Conservation (phyloP, 2,113 vertebrate species). For the Scalopus aquaticus region DNA sequence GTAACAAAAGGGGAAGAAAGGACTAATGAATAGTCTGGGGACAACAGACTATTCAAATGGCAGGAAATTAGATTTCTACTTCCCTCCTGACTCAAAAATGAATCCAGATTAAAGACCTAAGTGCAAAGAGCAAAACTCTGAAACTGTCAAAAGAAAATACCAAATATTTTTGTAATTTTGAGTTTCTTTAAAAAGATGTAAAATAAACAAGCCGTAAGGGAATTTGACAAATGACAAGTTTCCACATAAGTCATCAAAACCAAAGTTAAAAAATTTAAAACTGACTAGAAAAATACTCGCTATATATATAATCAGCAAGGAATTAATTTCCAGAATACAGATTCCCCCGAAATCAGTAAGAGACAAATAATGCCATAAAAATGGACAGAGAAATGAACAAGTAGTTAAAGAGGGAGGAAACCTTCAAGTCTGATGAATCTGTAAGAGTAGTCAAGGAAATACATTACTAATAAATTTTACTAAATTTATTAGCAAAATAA, state of each 20-base stretch:
- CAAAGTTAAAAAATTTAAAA: slow-evolving; percentile 14
- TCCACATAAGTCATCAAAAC: slow-evolving; percentile 2
- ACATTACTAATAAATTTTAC: too few relatives aligned
- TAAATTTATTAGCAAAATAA: too few relatives aligned
- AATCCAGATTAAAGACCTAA: not conserved
- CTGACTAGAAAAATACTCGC: not conserved
- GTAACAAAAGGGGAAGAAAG: not conserved
- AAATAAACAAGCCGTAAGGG: not conserved
- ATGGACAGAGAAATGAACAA: not conserved
- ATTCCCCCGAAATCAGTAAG: not conserved
- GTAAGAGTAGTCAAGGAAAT: not conserved
- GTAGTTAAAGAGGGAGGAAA: not conserved
- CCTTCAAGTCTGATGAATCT: not conserved
- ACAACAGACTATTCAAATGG: not conserved
- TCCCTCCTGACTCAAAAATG: not conserved
- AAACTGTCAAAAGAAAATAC: not conserved
- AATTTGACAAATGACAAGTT: not conserved
- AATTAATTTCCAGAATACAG: not conserved
- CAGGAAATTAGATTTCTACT: not conserved
- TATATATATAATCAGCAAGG: not conserved
- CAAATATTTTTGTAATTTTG: not conserved
- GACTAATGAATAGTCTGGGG: not conserved
- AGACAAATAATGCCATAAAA: not conserved
- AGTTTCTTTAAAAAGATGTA: slow-evolving; percentile 5
- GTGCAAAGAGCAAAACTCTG: not conserved